Evolutionary conservation across 53 echinoderm and acorn worm species (phyloP), one percentile per base, ranked within the genome.

Genomic region (Holothuria scabra): DNA sequence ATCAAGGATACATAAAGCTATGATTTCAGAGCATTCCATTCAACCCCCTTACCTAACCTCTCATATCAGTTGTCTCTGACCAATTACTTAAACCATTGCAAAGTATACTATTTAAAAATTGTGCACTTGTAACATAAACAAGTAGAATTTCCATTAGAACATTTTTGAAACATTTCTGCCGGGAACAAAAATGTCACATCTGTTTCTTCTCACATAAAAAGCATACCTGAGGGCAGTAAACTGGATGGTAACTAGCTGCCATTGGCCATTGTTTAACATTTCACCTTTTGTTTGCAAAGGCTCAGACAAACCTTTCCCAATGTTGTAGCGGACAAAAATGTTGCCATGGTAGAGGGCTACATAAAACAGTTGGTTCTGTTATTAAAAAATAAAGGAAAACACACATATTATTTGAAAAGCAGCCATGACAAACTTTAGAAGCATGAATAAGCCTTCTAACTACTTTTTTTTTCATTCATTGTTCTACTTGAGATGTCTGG

Each of bases 321-420:
- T 74, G 84, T 97, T 94, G 75, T 97, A 97, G 64, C 92, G 97
- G 12, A 97, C 90, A 76, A 97, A 97, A 35, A 97, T 65, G 60
- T 97, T 97, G 64, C 97, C 97, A 74, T 94, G 94, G 84, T 92
- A 97, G 9, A 97, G 85, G 9, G 92, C 86, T 5, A 97, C 84
- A 72, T 97, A 97, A 33, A 97, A 79, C 44, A 97, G 68, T 65
- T 94, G 92, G 79, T 90, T 97, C 97, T 97, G 92, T 28, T 52
- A 10, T n/a, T 58, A 84, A 38, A 76, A 22, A 56, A 4, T 3
- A 41, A 52, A 52, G 0, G 35, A 69, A 62, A 49, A 7, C 20
- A 52, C 12, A 21, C 0, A 52, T 34, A 2, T 29, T 28, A 23
- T 66, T 0, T 21, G 64, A 64, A 64, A 28, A 26, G 1, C 23